Percentiles rank a stretch among this genome's conserved stretches.
phyloP scores from a whole-genome alignment of 2,888 invertebrate species.

The Coelinius sp. region DNA sequence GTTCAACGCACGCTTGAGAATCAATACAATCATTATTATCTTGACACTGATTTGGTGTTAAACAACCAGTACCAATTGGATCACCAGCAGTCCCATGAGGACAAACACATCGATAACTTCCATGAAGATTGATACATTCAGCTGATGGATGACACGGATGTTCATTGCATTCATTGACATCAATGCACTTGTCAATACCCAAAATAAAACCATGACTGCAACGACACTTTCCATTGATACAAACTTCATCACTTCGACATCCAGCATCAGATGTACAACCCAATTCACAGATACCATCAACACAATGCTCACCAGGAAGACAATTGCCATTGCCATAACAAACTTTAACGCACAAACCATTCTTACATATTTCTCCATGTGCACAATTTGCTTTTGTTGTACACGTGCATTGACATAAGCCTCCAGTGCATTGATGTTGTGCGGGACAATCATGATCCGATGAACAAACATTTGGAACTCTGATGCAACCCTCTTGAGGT shows the following conservation, averaged over 20 bases:
- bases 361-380: slow-evolving; percentile 86
- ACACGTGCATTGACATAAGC: slow-evolving; percentile 85
- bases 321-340: slow-evolving; percentile 93
- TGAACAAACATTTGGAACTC: slow-evolving; percentile 82
- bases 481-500: slow-evolving; percentile 89
- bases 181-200: slow-evolving; percentile 80
- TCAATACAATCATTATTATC: slow-evolving; percentile 83
- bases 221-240: slow-evolving; percentile 81
- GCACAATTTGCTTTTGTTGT: slow-evolving; percentile 82
- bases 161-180: slow-evolving; percentile 87
- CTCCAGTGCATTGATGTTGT: slow-evolving; percentile 83
- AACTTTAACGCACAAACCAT: slow-evolving; percentile 85
- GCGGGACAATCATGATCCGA: slow-evolving; percentile 81
- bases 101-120: slow-evolving; percentile 86
- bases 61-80: slow-evolving; percentile 79
- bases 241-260: slow-evolving; percentile 85
- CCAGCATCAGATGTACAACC: slow-evolving; percentile 88
- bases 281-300: slow-evolving; percentile 84
- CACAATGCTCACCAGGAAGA: slow-evolving; percentile 89
- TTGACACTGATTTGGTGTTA: slow-evolving; percentile 83
- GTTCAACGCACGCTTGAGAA: slow-evolving; percentile 81
- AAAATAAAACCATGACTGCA: slow-evolving; percentile 84
- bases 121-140: slow-evolving; percentile 83
- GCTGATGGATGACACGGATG: slow-evolving; percentile 86
- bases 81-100: slow-evolving; percentile 85